Percentiles rank a stretch among this genome's conserved stretches.
Evolutionary conservation across 2,888 invertebrate species (phyloP).

Genomic region (Caenorhabditis sinica): DNA sequence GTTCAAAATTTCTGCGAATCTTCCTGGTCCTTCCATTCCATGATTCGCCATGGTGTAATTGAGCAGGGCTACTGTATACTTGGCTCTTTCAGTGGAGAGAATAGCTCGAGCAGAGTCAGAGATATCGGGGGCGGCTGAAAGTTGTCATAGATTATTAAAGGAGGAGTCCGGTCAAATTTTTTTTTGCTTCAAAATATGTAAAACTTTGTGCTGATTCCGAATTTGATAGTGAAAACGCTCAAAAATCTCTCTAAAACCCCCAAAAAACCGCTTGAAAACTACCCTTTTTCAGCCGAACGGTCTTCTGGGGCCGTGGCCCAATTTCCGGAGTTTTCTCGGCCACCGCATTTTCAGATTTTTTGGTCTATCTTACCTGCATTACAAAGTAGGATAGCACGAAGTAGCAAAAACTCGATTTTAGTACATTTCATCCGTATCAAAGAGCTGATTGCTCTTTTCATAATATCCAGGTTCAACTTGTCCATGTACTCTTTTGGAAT

Average conservation of each 20-base stretch:
- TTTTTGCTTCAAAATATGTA: no score
- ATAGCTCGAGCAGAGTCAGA: slow-evolving; percentile 24
- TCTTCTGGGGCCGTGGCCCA: no score
- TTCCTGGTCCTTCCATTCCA: slow-evolving; percentile 39
- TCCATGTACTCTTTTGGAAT: slow-evolving; percentile 8
- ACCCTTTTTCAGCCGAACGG: no score
- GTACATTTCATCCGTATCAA: slow-evolving; percentile 38
- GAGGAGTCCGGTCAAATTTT: no score
- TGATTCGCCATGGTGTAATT: slow-evolving; percentile 42
- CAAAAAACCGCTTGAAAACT: no score
- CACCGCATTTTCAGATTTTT: no score
- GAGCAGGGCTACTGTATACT: slow-evolving; percentile 49
- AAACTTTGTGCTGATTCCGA: no score
- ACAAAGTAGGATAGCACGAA: slow-evolving; percentile 46
- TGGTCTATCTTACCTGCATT: slow-evolving; percentile 46
- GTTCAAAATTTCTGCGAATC: slow-evolving; percentile 49
- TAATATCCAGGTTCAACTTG: slow-evolving; percentile 13
- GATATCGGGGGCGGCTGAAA: slow-evolving; percentile 53
- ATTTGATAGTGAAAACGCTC: no score
- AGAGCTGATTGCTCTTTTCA: slow-evolving; percentile 26
- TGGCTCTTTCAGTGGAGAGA: slow-evolving; percentile 33
- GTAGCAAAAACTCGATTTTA: slow-evolving; percentile 54
- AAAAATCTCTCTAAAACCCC: no score
- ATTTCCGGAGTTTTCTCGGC: no score
- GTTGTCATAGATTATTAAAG: no score